Conservation (phyloP, 2,113 vertebrate species). For the Oplegnathus fasciatus region DNA sequence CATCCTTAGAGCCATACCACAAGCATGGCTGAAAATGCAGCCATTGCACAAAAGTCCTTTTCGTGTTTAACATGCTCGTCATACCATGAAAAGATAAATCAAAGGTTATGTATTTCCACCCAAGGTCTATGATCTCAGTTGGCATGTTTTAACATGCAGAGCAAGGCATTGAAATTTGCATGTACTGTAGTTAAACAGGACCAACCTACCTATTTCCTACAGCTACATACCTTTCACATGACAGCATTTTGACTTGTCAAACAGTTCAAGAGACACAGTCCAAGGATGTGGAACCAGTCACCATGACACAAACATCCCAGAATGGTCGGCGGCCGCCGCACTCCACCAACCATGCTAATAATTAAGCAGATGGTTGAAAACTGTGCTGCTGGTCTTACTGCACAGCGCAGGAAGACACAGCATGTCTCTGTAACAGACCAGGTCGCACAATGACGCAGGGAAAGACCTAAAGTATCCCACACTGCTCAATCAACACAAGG, state of each 20-base stretch:
- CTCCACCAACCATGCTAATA: slow-evolving; percentile 32
- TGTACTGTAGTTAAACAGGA: background rate
- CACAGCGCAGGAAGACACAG: slow-evolving; percentile 16
- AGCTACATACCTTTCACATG: background rate
- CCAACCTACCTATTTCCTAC: background rate
- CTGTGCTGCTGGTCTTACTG: background rate
- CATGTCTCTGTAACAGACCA: slow-evolving; percentile 16
- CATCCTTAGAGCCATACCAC: too few species aligned
- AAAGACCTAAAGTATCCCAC: background rate
- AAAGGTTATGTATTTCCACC: background rate
- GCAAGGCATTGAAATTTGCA: too few species aligned
- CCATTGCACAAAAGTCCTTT: too few species aligned
- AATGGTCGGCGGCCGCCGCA: background rate
- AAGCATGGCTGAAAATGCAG: too few species aligned
- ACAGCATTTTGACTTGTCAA: background rate
- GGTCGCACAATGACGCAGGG: background rate
- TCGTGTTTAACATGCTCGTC: background rate
- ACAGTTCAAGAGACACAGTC: background rate
- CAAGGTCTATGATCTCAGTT: background rate
- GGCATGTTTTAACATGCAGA: too few species aligned
- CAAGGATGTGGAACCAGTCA: background rate
- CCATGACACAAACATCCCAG: background rate
- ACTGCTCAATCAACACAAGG: background rate
- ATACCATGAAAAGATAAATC: background rate
- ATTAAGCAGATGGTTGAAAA: slow-evolving; percentile 30